These are phyloP conservation scores for Sycophila sp. DNA, from an alignment of 1,140 invertebrate genomes.

Conservation along the genomic window DNA sequence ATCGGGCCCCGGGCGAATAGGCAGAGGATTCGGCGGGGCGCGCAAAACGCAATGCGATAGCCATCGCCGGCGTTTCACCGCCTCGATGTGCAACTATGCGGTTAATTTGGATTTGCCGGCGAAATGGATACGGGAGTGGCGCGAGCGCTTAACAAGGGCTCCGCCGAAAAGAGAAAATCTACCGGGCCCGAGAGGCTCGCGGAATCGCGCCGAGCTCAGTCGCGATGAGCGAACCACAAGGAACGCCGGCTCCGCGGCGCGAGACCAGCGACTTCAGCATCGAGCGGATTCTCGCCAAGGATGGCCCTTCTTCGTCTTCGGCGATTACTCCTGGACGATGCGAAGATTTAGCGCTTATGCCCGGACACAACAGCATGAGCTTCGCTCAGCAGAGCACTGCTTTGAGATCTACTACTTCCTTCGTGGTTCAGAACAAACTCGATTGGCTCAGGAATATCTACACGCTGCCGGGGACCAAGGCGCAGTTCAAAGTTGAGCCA, in stretches of 20 bases:
- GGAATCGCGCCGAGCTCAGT: slow-evolving; percentile 34
- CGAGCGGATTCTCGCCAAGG: slow-evolving; percentile 53
- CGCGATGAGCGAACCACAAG: slow-evolving; percentile 51
- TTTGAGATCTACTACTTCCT: too few relatives aligned
- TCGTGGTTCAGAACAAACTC: neutral
- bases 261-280: slow-evolving; percentile 59
- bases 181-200: slow-evolving; percentile 24
- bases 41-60: slow-evolving; percentile 54
- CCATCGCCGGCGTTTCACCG: slow-evolving; percentile 44
- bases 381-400: neutral
- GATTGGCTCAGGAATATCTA: slow-evolving; percentile 16
- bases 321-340: neutral
- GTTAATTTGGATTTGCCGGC: slow-evolving; percentile 57
- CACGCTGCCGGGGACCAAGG: neutral
- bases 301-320: neutral
- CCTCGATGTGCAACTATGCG: slow-evolving; percentile 59
- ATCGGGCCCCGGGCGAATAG: neutral
- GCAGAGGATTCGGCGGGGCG: slow-evolving; percentile 2
- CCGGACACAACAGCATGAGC: neutral
- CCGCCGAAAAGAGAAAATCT: neutral
- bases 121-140: slow-evolving; percentile 48
- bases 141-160: neutral
- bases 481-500: too few relatives aligned
- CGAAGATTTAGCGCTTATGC: too few relatives aligned
- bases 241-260: slow-evolving; percentile 13